Percentiles rank a stretch among this genome's conserved stretches.
Evolutionary conservation across 2,113 vertebrate genomes (phyloP).

Genomic region (Chiloscyllium plagiosum): DNA sequence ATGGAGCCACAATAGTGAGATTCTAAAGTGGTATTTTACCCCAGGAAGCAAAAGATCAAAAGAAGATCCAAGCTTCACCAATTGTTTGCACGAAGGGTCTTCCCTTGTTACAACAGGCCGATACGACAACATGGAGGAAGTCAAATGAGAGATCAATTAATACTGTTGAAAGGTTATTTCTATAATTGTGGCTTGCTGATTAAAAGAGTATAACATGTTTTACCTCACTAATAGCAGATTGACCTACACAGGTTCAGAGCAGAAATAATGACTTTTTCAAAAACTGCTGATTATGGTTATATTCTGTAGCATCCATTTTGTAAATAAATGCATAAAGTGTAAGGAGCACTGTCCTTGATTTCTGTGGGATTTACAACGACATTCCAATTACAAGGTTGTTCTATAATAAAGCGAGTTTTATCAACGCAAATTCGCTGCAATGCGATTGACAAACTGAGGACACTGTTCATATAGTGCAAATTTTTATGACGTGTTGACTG

Average conservation of each 20-base stretch:
- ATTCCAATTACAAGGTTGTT: not conserved
- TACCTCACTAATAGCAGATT: not conserved
- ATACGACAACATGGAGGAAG: not conserved
- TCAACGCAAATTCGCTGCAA: no score
- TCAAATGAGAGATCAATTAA: not conserved
- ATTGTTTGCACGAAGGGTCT: not conserved
- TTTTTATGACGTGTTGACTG: no score
- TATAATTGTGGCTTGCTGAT: not conserved
- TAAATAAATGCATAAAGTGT: not conserved
- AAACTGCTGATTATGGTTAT: not conserved
- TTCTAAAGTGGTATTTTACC: not conserved
- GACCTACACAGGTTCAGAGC: not conserved
- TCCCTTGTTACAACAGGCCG: not conserved
- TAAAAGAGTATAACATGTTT: not conserved
- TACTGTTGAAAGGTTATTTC: not conserved
- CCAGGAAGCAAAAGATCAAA: not conserved
- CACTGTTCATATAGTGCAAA: no score
- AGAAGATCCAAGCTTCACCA: not conserved
- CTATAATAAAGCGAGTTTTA: no score
- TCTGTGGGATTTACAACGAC: not conserved
- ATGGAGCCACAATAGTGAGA: not conserved
- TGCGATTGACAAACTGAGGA: no score
- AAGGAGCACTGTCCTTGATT: not conserved
- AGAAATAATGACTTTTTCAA: not conserved
- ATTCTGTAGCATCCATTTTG: not conserved